Evolutionary conservation across 2,113 vertebrate genomes (phyloP).

Genomic region (Oplegnathus fasciatus): DNA sequence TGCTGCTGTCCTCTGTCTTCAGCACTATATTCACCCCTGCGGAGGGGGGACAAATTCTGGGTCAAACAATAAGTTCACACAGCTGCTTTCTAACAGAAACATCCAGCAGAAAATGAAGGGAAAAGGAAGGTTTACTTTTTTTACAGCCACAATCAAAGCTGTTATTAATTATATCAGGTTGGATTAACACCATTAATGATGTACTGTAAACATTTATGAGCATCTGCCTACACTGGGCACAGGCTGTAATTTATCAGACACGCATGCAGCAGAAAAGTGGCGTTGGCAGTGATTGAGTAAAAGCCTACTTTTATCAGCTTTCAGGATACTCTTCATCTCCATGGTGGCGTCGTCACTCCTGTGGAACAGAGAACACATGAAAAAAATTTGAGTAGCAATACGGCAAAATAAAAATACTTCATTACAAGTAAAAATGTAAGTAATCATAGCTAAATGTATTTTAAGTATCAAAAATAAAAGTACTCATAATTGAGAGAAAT

Average conservation of each 20-base stretch:
- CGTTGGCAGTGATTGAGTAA: neutral
- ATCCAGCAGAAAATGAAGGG: neutral
- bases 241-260: neutral
- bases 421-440: neutral
- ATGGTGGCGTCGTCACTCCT: slow-evolving; percentile 26
- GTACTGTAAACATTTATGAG: neutral
- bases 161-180: too few relatives aligned
- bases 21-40: slow-evolving; percentile 27
- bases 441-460: neutral
- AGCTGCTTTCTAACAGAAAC: neutral
- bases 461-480: neutral
- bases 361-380: neutral
- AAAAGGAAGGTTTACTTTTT: neutral
- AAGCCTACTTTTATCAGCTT: slow-evolving; percentile 68
- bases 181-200: neutral
- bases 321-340: slow-evolving; percentile 80
- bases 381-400: neutral
- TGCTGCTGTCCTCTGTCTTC: slow-evolving; percentile 63
- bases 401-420: neutral
- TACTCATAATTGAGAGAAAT: too few relatives aligned
- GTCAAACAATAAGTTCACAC: neutral
- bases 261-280: neutral
- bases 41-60: neutral
- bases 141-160: neutral
- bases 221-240: neutral